phyloP scores from a whole-genome alignment of 2,113 vertebrate species.

The Cheirogaleus medius region DNA sequence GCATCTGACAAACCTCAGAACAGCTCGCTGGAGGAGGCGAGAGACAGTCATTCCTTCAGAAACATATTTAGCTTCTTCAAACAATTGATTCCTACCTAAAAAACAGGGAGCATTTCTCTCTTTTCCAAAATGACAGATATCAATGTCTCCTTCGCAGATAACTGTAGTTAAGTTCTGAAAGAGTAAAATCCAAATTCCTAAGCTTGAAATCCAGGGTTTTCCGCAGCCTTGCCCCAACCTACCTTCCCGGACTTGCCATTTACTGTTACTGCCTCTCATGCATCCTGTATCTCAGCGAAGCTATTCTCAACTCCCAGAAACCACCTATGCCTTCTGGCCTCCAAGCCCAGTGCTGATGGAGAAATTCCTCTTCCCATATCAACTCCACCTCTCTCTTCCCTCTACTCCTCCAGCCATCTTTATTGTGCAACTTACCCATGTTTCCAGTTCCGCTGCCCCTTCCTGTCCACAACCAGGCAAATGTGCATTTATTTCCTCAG shows the following conservation, averaged over 20 bases:
- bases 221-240: neutral
- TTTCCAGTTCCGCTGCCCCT: neutral
- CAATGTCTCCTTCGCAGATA: neutral
- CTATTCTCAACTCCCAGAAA: neutral
- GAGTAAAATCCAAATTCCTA: neutral
- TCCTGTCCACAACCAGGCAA: neutral
- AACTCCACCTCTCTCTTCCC: neutral
- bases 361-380: neutral
- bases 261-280: neutral
- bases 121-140: neutral
- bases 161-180: neutral
- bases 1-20: neutral
- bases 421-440: neutral
- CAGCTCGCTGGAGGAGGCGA: neutral
- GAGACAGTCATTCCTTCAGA: neutral
- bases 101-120: neutral
- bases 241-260: too few relatives aligned
- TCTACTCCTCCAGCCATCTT: neutral
- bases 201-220: neutral
- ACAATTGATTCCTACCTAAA: neutral
- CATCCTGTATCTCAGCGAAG: neutral
- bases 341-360: neutral
- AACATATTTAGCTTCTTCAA: neutral
- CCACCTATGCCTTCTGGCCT: neutral
- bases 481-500: neutral